These are phyloP conservation scores for Felis catus DNA, from an alignment of 2,113 vertebrate genomes.

Conservation along the genomic window F.catus_Fca126_mat1.0 CM031420.1:113634001-113634500, in stretches of 20 bases:
- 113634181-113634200: slow-evolving; percentile 12
- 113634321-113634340: background rate
- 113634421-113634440: background rate
- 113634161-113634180: background rate
- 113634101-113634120: slow-evolving; percentile 27
- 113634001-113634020: slow-evolving; percentile 3
- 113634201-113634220: background rate
- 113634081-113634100: slow-evolving; percentile 17
- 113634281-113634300: background rate
- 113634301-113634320: background rate
- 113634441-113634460: background rate
- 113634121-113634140: background rate
- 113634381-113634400: background rate
- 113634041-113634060: background rate
- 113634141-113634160: slow-evolving; percentile 52
- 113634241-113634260: background rate
- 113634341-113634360: background rate
- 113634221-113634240: background rate
- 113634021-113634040: background rate
- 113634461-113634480: background rate
- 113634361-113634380: slow-evolving; percentile 29
- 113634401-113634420: slow-evolving; percentile 6
- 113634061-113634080: background rate
- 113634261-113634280: background rate
- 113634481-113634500: background rate